Base-by-base conservation (phyloP, 2,888 invertebrate species). In the Apoderus coryli region DNA sequence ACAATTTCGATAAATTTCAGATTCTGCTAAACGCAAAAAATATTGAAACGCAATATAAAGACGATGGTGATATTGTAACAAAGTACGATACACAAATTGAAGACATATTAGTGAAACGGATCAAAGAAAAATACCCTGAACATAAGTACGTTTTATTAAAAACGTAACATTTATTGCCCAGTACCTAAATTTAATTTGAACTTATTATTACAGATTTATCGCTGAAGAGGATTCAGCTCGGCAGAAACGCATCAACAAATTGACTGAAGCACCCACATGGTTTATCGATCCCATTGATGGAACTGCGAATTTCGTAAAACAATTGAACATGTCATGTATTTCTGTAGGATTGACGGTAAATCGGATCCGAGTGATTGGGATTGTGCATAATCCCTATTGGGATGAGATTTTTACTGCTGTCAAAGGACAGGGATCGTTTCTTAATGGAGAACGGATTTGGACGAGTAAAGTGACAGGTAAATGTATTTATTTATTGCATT, bases 271-370 rank as follows among this genome's bases (percentile, higher is more conserved):
- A 9, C 84, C 85, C 10, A 88, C 85, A 1, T 82, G 81, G 80
- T 72, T 84, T 32, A 75, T 82, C 35, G 80, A 88, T 58, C 86
- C 86, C 4, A 77, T 88, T 28, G 86, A 89, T 59, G 86, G 86
- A 9, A 88, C 86, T 2, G 69, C 74, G 25, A 88, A 88, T 60
- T 86, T 84, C 54, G 72, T 85, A 7, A 67, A 71, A 44, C 61
- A 66, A 33, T 69, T 76, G 45, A 76, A 76, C 1, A 64, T 69
- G 33, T 63, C 66, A 10, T 72, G 72, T 40, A 70, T 82, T 33
- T 80, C 79, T 1, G 66, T 82, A 31, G 81, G 65, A 22, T 50
- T 73, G 12, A 46, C 63, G 1, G 54, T 72, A 5, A 57, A 65
- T 12, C 69, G 71, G 44, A 53, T 66, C 47, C 55, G 69, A 22